phyloP scores from a whole-genome alignment of 2,888 invertebrate genomes.

The Crepidodera aurea region DNA sequence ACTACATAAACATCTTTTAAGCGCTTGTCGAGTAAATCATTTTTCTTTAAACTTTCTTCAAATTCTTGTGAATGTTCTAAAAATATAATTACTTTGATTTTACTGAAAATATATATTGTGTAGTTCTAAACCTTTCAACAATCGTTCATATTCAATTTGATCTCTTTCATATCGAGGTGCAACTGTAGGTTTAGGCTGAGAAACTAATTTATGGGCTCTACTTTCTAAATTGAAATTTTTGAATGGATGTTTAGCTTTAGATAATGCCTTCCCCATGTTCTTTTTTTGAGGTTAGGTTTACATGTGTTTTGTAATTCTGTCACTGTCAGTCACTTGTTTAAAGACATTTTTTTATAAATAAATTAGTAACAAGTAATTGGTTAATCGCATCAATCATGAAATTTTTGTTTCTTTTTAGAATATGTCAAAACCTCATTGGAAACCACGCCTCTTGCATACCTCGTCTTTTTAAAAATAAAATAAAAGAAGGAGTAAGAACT shows the following conservation, averaged over 20 bases:
- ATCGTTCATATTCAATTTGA: conserved; percentile 69
- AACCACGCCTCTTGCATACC: conserved; percentile 39
- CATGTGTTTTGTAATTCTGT: conserved; percentile 6
- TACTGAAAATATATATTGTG: background rate
- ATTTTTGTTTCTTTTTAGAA: conserved; percentile 34
- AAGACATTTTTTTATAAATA: conserved; percentile 20
- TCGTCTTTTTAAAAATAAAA: conserved; percentile 40
- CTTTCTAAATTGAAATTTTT: conserved; percentile 79
- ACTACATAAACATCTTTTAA: conserved; percentile 79
- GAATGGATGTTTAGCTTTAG: conserved; percentile 65
- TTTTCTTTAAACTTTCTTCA: conserved; percentile 70
- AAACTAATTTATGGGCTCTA: conserved; percentile 76
- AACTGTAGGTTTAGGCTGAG: conserved; percentile 66
- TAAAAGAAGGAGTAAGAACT: conserved; percentile 41
- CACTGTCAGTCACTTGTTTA: conserved; percentile 3
- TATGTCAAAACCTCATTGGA: conserved; percentile 27
- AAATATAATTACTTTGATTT: conserved; percentile 39
- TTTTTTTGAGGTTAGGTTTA: conserved; percentile 40
- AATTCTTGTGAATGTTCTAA: conserved; percentile 70
- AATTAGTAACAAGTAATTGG: conserved; percentile 23
- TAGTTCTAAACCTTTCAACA: conserved; percentile 63
- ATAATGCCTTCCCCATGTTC: conserved; percentile 63
- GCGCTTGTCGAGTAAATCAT: conserved; percentile 68
- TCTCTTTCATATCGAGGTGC: conserved; percentile 76
- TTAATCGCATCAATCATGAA: conserved; percentile 25